Conservation (phyloP, 2,888 invertebrate genomes). For the Erebia palarica region DNA sequence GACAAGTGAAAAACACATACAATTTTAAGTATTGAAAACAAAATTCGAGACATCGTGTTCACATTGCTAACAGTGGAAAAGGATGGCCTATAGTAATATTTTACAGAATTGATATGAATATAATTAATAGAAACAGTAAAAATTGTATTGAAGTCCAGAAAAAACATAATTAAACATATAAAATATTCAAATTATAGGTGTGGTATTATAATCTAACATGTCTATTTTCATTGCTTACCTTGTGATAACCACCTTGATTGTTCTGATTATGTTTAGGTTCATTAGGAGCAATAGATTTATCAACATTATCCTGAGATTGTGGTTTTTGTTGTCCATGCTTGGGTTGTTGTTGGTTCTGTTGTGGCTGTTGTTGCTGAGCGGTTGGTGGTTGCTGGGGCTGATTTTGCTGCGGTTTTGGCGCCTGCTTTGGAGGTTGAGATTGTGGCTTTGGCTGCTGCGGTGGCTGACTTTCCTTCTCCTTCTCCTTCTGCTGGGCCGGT, state of each 20-base stretch:
- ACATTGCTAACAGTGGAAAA: no score
- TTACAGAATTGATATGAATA: no score
- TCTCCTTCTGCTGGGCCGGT: constrained; percentile 34
- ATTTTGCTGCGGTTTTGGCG: constrained; percentile 41
- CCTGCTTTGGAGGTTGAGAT: constrained; percentile 40
- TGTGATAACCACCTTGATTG: constrained; percentile 55
- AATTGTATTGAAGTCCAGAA: no score
- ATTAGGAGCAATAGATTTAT: constrained; percentile 52
- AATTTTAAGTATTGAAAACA: not conserved
- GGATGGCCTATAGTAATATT: no score
- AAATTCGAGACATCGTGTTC: not conserved
- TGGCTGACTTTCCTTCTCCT: constrained; percentile 38
- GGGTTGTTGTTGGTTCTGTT: constrained; percentile 30
- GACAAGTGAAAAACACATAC: constrained; percentile 15
- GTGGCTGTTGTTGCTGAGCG: constrained; percentile 32
- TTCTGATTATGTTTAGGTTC: constrained; percentile 54
- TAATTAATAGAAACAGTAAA: no score
- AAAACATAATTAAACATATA: no score
- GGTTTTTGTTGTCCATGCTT: constrained; percentile 29
- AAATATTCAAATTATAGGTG: not conserved
- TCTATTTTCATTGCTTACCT: constrained; percentile 41
- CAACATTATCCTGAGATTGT: constrained; percentile 60
- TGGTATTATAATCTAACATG: not conserved
- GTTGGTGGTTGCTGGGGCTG: constrained; percentile 41
- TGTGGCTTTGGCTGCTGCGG: constrained; percentile 35